Base-by-base conservation (phyloP, 2,113 vertebrate species). In the Henicopernis longicauda region DNA sequence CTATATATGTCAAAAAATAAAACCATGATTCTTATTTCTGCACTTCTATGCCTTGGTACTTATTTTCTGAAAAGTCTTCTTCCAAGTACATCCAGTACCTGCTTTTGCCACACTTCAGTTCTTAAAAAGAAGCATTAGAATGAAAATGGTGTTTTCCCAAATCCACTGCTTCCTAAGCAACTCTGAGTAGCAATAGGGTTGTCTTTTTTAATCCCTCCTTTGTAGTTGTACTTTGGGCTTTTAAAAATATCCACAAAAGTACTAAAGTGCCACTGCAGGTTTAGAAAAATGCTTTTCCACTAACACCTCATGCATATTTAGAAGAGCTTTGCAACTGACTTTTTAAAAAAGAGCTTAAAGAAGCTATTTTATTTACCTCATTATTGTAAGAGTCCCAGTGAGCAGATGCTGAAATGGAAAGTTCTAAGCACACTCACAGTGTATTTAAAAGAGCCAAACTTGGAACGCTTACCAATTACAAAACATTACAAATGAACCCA, bases 231-330 rank as follows among this genome's bases (percentile, higher is more conserved):
- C 63, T 49, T 87, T 31, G 12, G 31, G 19, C 52, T 94, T 96
- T 79, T 27, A 90, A 93, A 95, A 82, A 65, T 47, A 91, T 12
- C 57, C 92, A 65, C 23, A 3, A 1, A 71, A 94, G 47, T 57
- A 76, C 4, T 80, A 1, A 86, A 81, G 52, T 44, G 31, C 47
- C 34, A 57, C 45, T 49, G 59, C 38, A 84, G 31, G 20, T 79
- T 91, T 89, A 89, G 72, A 84, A 92, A 95, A 93, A 74, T 57
- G 47, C 61, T 93, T 67, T 84, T 61, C 61, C 58, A 89, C 69
- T 67, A 92, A 62, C 38, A 74, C 21, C 14, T 81, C 69, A 82
- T 57, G 42, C 69, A 61, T 76, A 93, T 72, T 97, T 92, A 96
- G 80, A 89, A 89, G 88, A 1, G 7, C 34, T 93, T 89, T 91